Conservation (phyloP, 1,140 invertebrate genomes). For the Sinella curviseta region DNA sequence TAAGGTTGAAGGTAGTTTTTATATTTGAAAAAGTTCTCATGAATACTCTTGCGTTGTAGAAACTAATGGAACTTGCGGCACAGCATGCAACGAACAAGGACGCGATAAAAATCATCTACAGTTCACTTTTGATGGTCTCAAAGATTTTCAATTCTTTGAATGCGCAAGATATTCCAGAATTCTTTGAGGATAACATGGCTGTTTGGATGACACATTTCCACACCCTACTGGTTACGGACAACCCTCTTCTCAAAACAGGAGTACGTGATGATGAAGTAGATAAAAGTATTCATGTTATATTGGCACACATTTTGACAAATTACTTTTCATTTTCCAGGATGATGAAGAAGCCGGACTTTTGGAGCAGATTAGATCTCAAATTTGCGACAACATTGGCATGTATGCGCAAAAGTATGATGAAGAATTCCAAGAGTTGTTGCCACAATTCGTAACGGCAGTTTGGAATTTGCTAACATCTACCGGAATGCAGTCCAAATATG, state of each 20-base stretch:
- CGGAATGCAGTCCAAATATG: slow-evolving; percentile 84
- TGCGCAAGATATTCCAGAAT: slow-evolving; percentile 94
- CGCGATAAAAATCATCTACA: slow-evolving; percentile 84
- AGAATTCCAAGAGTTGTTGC: slow-evolving; percentile 86
- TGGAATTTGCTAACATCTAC: slow-evolving; percentile 87
- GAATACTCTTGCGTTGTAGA: slow-evolving; percentile 64
- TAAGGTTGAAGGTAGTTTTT: neutral
- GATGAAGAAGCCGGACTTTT: slow-evolving; percentile 86
- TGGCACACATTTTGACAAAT: neutral
- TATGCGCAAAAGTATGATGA: slow-evolving; percentile 98
- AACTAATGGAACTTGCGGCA: slow-evolving; percentile 78
- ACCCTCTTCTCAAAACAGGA: slow-evolving; percentile 62
- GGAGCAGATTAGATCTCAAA: slow-evolving; percentile 88
- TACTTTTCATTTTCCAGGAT: slow-evolving; percentile 60
- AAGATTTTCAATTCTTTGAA: slow-evolving; percentile 97
- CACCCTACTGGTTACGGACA: slow-evolving; percentile 73
- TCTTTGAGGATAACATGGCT: slow-evolving; percentile 96
- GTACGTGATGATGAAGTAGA: slow-evolving; percentile 54
- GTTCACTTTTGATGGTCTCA: slow-evolving; percentile 82
- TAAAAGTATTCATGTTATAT: no score
- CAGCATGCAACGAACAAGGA: slow-evolving; percentile 75
- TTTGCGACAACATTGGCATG: slow-evolving; percentile 90
- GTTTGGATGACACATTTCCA: slow-evolving; percentile 92
- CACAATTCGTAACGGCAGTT: slow-evolving; percentile 85
- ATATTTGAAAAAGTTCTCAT: slow-evolving; percentile 27